Evolutionary conservation across 2,113 vertebrate species (phyloP).

Genomic region (Strix uralensis): DNA sequence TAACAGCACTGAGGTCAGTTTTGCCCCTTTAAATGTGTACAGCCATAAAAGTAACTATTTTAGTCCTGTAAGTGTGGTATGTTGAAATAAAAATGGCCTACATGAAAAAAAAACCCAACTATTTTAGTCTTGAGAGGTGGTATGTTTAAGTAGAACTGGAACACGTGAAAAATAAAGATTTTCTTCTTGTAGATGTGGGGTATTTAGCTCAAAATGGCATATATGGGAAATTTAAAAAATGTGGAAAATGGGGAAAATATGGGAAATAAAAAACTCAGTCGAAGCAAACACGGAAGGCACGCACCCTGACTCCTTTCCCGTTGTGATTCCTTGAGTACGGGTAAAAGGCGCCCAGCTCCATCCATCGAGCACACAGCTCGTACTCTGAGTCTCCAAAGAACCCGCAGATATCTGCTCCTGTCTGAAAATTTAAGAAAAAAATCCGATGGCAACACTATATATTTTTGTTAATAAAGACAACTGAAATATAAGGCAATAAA

Average conservation of each 20-base stretch:
- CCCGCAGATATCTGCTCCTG: slow-evolving; percentile 93
- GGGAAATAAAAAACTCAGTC: too few relatives aligned
- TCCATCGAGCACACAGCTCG: slow-evolving; percentile 91
- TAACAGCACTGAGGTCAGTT: neutral
- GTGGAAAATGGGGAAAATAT: neutral
- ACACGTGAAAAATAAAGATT: rapidly evolving
- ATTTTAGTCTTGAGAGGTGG: neutral
- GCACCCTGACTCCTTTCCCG: slow-evolving; percentile 72
- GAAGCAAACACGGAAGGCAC: rapidly evolving
- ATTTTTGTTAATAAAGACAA: neutral
- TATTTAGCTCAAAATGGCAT: neutral
- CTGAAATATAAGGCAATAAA: neutral
- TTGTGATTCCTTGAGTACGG: slow-evolving; percentile 91
- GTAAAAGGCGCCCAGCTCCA: slow-evolving; percentile 91
- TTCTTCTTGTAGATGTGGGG: neutral
- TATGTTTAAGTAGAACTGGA: neutral
- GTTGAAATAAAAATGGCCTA: neutral
- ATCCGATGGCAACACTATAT: rapidly evolving
- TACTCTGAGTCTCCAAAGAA: slow-evolving; percentile 81
- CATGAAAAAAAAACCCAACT: neutral
- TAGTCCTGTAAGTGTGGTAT: too few relatives aligned
- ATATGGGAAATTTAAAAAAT: neutral
- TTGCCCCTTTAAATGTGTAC: neutral
- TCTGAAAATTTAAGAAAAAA: slow-evolving; percentile 67
- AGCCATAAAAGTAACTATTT: neutral